phyloP scores from a whole-genome alignment of 1,140 invertebrate genomes.

The Drosophila ficusphila region DNA sequence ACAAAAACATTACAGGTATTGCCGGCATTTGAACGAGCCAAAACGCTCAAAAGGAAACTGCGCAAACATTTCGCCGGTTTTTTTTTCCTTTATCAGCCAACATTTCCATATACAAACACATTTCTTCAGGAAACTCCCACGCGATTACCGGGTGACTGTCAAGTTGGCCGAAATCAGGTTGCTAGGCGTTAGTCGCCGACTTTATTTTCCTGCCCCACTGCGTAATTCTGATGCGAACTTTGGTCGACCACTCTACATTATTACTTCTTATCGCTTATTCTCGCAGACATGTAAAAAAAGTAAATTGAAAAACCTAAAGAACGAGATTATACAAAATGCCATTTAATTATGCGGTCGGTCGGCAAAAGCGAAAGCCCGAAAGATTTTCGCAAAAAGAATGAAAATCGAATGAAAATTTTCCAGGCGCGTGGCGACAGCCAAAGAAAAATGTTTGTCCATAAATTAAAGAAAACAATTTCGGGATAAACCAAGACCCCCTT shows the following conservation, averaged over 20 bases:
- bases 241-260: slow-evolving; percentile 22
- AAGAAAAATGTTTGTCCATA: slow-evolving; percentile 36
- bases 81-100: slow-evolving; percentile 26
- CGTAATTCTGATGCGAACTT: slow-evolving; percentile 60
- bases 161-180: slow-evolving; percentile 18
- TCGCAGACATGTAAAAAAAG: slow-evolving; percentile 25
- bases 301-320: slow-evolving; percentile 10
- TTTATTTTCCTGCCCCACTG: slow-evolving; percentile 34
- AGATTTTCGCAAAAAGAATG: slow-evolving; percentile 29
- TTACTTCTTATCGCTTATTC: slow-evolving; percentile 50
- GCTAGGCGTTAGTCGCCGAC: slow-evolving; percentile 54
- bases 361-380: slow-evolving; percentile 6
- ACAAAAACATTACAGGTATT: slow-evolving; percentile 52
- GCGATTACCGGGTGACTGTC: slow-evolving; percentile 7
- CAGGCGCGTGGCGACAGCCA: slow-evolving; percentile 34
- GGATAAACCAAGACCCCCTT: too few relatives aligned
- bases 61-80: slow-evolving; percentile 26
- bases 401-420: slow-evolving; percentile 42
- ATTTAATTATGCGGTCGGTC: slow-evolving; percentile 24
- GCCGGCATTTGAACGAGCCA: slow-evolving; percentile 36
- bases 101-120: not conserved
- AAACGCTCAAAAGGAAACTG: not conserved
- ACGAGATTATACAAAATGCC: slow-evolving; percentile 21
- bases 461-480: not conserved
- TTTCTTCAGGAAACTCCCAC: slow-evolving; percentile 13